Evolutionary conservation across 2,888 invertebrate genomes (phyloP).

Genomic region (Prosapia bicincta): DNA sequence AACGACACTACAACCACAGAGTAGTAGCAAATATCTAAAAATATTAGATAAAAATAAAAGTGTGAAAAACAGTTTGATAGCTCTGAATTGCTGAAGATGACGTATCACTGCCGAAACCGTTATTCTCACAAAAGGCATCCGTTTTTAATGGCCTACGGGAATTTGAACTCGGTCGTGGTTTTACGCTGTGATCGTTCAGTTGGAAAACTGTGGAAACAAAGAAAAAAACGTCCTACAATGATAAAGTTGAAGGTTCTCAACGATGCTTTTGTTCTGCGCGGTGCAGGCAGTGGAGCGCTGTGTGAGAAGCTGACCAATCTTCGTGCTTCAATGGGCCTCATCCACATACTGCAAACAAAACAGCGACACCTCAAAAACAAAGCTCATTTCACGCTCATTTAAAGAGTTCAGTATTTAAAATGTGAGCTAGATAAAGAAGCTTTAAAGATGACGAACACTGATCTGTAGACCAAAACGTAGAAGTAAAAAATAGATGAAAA

Average conservation of each 20-base stretch:
- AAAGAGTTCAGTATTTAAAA: too few relatives aligned
- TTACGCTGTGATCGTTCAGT: constrained; percentile 23
- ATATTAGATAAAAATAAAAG: constrained; percentile 2
- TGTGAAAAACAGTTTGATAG: not conserved
- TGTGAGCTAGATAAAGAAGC: too few relatives aligned
- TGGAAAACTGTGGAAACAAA: constrained; percentile 22
- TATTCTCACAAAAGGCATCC: constrained; percentile 17
- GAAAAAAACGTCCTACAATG: not conserved
- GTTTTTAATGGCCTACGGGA: constrained; percentile 26
- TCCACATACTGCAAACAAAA: not conserved
- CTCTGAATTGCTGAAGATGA: not conserved
- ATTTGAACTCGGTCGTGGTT: constrained; percentile 24
- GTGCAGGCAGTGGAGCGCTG: not conserved
- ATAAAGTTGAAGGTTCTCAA: not conserved
- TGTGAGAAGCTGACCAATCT: not conserved
- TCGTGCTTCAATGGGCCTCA: not conserved
- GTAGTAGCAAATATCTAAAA: too few relatives aligned
- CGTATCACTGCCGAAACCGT: not conserved
- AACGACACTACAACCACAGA: too few relatives aligned
- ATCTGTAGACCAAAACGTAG: too few relatives aligned
- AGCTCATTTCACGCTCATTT: not conserved
- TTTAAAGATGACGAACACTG: too few relatives aligned
- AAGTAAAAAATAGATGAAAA: too few relatives aligned
- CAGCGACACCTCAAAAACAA: too few relatives aligned
- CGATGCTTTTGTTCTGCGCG: not conserved